Conservation (phyloP, 1,140 invertebrate genomes). For the Acromyrmex heyeri region DNA sequence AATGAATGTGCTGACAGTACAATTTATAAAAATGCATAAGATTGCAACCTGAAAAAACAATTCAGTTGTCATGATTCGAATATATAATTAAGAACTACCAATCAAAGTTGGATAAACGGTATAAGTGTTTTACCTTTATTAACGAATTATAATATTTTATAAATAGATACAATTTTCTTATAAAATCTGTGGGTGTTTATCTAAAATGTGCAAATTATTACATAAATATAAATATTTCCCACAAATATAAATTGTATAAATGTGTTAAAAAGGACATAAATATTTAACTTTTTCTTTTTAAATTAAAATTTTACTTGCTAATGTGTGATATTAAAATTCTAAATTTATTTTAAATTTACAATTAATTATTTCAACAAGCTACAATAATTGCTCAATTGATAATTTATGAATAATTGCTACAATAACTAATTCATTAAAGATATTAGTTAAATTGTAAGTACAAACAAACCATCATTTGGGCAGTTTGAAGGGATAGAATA, state of each 20-base stretch:
- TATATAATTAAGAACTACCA: background rate
- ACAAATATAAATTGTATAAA: background rate
- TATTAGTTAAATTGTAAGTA: no score
- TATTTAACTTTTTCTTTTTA: background rate
- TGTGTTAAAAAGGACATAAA: background rate
- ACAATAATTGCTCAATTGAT: background rate
- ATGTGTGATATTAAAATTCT: no score
- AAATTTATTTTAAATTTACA: background rate
- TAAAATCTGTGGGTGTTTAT: background rate
- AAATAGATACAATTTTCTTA: background rate
- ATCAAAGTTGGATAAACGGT: background rate
- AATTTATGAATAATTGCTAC: no score
- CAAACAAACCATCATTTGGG: no score
- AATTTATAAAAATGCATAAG: background rate
- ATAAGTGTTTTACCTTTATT: background rate
- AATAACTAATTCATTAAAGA: no score
- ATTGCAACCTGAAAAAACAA: background rate
- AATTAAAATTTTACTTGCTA: background rate
- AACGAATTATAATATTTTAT: background rate
- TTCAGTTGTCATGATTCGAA: constrained; percentile 10
- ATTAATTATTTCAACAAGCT: background rate
- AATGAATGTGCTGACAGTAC: constrained; percentile 12
- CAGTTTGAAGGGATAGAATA: no score
- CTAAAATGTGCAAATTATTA: background rate
- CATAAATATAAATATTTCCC: background rate